Conservation (phyloP, 1,140 invertebrate genomes). For the Zelostemma sp. region DNA sequence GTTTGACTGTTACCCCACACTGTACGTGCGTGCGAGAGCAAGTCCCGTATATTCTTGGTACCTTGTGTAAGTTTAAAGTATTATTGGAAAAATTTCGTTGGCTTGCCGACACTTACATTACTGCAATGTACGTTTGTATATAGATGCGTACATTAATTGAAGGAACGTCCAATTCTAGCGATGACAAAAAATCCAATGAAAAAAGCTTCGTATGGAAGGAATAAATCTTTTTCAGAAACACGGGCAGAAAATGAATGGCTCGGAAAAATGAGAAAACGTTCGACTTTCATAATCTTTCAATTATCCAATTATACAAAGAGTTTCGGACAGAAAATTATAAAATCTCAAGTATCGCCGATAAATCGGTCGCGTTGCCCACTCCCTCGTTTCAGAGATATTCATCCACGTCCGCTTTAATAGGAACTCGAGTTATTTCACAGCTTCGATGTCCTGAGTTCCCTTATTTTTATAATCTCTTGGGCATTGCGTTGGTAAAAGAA, state of each 20-base stretch:
- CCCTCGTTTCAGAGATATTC: slow-evolving; percentile 26
- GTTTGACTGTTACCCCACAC: slow-evolving; percentile 66
- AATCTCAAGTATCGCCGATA: slow-evolving; percentile 28
- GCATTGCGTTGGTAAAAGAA: too few species aligned
- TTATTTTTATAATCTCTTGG: slow-evolving; percentile 16
- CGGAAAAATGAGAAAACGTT: slow-evolving; percentile 16
- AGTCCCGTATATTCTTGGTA: slow-evolving; percentile 49
- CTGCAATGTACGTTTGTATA: slow-evolving; percentile 26
- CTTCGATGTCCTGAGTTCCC: slow-evolving; percentile 22
- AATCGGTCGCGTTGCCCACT: slow-evolving; percentile 27
- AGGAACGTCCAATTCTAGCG: background rate
- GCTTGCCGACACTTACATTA: slow-evolving; percentile 42
- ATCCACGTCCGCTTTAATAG: too few species aligned
- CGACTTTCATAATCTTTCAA: slow-evolving; percentile 33
- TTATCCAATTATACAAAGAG: slow-evolving; percentile 35
- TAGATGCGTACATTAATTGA: slow-evolving; percentile 24
- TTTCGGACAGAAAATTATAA: slow-evolving; percentile 30
- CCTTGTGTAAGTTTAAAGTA: slow-evolving; percentile 49
- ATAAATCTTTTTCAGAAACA: background rate
- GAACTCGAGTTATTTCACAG: slow-evolving; percentile 34
- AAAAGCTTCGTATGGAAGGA: background rate
- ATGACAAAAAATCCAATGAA: background rate
- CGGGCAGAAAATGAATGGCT: slow-evolving; percentile 15
- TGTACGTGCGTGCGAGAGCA: slow-evolving; percentile 47
- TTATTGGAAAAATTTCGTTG: slow-evolving; percentile 48